Percentiles rank a stretch among this genome's conserved stretches.
Evolutionary conservation across 2,888 invertebrate species (phyloP).

Genomic region (Invenusta paracnida): DNA sequence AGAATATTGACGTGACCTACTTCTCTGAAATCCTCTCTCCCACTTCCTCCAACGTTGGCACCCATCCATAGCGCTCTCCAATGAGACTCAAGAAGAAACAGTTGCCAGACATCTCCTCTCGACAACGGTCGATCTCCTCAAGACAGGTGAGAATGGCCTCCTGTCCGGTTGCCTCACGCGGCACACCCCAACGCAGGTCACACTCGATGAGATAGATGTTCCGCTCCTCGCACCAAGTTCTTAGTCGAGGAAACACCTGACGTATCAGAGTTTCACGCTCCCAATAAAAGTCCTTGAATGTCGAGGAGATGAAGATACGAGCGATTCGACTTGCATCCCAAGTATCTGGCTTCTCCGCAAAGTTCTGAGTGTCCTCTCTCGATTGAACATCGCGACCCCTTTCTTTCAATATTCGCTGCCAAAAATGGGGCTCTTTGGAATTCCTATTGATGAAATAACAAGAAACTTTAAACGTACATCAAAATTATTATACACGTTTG

Average conservation of each 20-base stretch:
- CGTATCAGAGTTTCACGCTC: conserved; percentile 56
- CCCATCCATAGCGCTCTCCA: conserved; percentile 50
- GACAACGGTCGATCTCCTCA: conserved; percentile 56
- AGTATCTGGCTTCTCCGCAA: neutral
- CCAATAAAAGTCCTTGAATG: conserved; percentile 57
- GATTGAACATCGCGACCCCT: neutral
- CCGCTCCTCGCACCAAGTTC: conserved; percentile 54
- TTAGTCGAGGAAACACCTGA: conserved; percentile 55
- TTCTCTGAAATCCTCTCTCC: conserved; percentile 41
- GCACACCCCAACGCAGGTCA: conserved; percentile 60
- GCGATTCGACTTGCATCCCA: conserved; percentile 44
- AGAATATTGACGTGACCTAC: too few relatives aligned
- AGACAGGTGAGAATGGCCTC: conserved; percentile 55
- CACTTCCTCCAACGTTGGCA: conserved; percentile 47
- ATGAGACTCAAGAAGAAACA: conserved; percentile 57
- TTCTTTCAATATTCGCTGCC: neutral
- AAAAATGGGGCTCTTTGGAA: neutral
- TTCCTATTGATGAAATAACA: neutral
- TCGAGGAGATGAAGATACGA: conserved; percentile 58
- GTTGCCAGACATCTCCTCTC: conserved; percentile 51
- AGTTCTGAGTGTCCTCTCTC: neutral
- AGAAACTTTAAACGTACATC: too few relatives aligned
- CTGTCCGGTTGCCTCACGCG: conserved; percentile 53
- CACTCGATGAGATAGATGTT: conserved; percentile 55
- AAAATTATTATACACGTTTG: too few relatives aligned